Percentiles rank a stretch among this genome's conserved stretches.
phyloP scores from a whole-genome alignment of 2,113 vertebrate species.

The Artemisiospiza belli region DNA sequence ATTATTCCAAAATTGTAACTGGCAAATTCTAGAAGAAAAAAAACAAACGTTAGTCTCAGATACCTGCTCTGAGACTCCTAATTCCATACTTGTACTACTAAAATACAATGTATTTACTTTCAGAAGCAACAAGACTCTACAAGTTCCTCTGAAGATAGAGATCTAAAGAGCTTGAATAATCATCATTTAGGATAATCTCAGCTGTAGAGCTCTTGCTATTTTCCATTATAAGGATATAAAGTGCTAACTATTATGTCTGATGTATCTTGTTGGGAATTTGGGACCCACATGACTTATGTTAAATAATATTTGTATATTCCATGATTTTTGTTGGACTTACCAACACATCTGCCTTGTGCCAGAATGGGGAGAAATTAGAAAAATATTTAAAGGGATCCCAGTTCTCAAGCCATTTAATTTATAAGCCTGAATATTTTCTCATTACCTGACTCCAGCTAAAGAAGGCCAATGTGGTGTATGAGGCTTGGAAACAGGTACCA shows the following conservation, averaged over 20 bases:
- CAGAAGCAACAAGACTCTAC: background rate
- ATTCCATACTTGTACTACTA: background rate
- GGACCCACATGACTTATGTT: slow-evolving; percentile 38
- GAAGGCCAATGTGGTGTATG: background rate
- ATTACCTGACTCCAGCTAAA: background rate
- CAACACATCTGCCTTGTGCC: slow-evolving; percentile 9
- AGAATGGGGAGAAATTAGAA: slow-evolving; percentile 35
- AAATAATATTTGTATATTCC: slow-evolving; percentile 66
- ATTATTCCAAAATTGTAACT: background rate
- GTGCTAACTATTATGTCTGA: background rate
- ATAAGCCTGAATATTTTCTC: background rate
- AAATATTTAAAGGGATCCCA: slow-evolving; percentile 10
- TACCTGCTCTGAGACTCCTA: background rate
- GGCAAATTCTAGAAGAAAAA: background rate
- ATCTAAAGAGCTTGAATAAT: slow-evolving; percentile 14
- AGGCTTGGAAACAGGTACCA: background rate
- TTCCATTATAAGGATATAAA: slow-evolving; percentile 14
- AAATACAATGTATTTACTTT: background rate
- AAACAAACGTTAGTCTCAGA: background rate
- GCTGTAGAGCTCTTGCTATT: slow-evolving; percentile 28
- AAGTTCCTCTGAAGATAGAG: background rate
- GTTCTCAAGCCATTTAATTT: slow-evolving; percentile 31
- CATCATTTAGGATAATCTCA: slow-evolving; percentile 34
- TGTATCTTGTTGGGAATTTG: slow-evolving; percentile 56
- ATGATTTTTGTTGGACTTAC: slow-evolving; percentile 68